A percentile compares a stretch with the other conserved stretches of the same genome.
These are phyloP conservation scores for Lasioglossum oenotherae DNA, from an alignment of 2,888 invertebrate species.

Conservation along the genomic window DNA sequence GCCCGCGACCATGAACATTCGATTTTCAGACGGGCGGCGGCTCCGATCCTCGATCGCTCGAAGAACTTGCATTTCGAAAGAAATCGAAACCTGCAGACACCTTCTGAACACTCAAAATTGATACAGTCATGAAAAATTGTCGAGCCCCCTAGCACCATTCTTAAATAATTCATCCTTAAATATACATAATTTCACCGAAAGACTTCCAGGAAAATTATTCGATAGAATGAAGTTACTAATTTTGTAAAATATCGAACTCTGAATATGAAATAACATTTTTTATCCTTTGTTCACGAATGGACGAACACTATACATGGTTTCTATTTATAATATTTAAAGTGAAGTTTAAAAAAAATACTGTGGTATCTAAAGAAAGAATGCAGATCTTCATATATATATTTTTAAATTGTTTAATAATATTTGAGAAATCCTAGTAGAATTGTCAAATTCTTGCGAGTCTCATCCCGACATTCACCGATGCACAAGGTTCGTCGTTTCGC, in stretches of 20 bases:
- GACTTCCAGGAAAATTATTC: not conserved
- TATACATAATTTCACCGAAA: not conserved
- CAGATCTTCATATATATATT: not conserved
- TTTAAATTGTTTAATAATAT: not conserved
- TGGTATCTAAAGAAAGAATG: not conserved
- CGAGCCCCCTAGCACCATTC: not conserved
- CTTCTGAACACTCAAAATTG: not conserved
- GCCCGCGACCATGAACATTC: not conserved
- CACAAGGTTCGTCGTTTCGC: not conserved
- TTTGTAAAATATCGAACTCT: not conserved
- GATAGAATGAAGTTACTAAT: not conserved
- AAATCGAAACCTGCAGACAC: not conserved
- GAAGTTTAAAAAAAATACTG: not conserved
- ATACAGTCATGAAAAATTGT: not conserved
- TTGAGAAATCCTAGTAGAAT: not conserved
- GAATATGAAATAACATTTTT: not conserved
- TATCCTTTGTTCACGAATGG: not conserved
- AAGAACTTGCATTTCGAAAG: not conserved
- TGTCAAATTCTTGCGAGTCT: not conserved
- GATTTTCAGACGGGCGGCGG: not conserved
- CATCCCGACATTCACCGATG: constrained; percentile 20
- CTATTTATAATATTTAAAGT: not conserved
- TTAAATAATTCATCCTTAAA: not conserved
- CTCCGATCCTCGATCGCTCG: not conserved
- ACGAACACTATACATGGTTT: not conserved